These are phyloP conservation scores for Dyspetes luteomarginatus DNA, from an alignment of 2,888 invertebrate species.

Conservation along the genomic window DNA sequence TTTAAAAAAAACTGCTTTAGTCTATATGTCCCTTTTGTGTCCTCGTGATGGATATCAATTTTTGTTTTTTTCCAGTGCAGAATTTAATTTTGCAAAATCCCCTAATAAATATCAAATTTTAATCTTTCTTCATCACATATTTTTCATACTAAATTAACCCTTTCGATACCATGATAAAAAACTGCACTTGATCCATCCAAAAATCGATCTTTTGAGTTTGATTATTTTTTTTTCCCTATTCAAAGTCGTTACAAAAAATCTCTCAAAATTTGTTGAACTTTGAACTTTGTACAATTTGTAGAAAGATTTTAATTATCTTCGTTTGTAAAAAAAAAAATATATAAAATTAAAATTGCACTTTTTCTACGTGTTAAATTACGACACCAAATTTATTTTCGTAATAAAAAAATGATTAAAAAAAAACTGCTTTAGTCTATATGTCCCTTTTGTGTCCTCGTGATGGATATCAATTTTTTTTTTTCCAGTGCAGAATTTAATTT, in stretches of 20 bases:
- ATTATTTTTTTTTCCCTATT: too few relatives aligned
- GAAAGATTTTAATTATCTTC: too few relatives aligned
- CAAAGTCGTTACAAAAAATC: too few relatives aligned
- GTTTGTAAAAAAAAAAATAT: too few relatives aligned
- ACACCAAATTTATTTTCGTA: neutral
- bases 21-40: neutral
- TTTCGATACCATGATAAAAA: too few relatives aligned
- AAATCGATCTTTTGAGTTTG: too few relatives aligned
- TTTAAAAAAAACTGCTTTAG: neutral
- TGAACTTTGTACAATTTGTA: too few relatives aligned
- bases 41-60: constrained; percentile 5
- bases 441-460: neutral
- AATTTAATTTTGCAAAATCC: neutral
- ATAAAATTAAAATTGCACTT: constrained; percentile 5
- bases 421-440: neutral
- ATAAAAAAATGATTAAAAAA: too few relatives aligned
- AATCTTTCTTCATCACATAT: neutral
- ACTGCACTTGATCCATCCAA: too few relatives aligned
- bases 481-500: neutral
- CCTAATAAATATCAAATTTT: neutral
- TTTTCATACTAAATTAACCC: too few relatives aligned
- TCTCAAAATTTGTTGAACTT: too few relatives aligned
- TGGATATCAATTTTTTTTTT: neutral
- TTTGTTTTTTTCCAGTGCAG: neutral
- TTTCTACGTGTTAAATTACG: constrained; percentile 14